Evolutionary conservation across 2,113 vertebrate genomes (phyloP).

Genomic region (Larimichthys polyactis): DNA sequence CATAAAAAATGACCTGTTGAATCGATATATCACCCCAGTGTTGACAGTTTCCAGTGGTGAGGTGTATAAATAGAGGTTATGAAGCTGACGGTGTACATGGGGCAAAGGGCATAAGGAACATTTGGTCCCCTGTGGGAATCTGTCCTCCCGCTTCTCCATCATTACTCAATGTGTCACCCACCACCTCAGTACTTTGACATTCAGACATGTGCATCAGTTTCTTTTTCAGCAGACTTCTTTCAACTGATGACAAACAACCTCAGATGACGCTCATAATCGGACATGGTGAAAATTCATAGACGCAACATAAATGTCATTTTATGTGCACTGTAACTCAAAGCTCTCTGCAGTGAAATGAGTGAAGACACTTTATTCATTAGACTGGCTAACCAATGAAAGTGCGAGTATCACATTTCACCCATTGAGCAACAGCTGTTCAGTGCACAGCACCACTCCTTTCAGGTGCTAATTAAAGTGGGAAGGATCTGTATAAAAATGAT

Average conservation of each 20-base stretch:
- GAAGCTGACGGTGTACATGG: constrained; percentile 35
- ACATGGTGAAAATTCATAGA: neutral
- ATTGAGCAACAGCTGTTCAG: constrained; percentile 48
- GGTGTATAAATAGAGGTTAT: constrained; percentile 66
- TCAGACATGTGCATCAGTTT: constrained; percentile 8
- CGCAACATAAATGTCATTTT: neutral
- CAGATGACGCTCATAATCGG: neutral
- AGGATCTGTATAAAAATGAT: constrained; percentile 24
- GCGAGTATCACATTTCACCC: constrained; percentile 11
- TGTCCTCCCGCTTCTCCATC: constrained; percentile 47
- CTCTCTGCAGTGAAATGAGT: neutral
- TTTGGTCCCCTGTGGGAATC: constrained; percentile 60
- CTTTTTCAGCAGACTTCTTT: neutral
- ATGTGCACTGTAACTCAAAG: neutral
- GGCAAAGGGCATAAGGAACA: constrained; percentile 49
- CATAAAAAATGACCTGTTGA: constrained; percentile 43
- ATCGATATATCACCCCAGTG: constrained; percentile 38
- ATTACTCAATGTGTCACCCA: constrained; percentile 72
- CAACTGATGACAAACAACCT: constrained; percentile 5
- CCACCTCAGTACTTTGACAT: constrained; percentile 43
- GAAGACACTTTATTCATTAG: constrained; percentile 1
- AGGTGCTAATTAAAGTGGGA: constrained; percentile 59
- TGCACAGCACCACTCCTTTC: constrained; percentile 30
- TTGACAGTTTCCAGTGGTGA: constrained; percentile 46
- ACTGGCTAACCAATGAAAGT: constrained; percentile 1